Evolutionary conservation across 2,888 invertebrate genomes (phyloP).

Genomic region (Agrypnus murinus): DNA sequence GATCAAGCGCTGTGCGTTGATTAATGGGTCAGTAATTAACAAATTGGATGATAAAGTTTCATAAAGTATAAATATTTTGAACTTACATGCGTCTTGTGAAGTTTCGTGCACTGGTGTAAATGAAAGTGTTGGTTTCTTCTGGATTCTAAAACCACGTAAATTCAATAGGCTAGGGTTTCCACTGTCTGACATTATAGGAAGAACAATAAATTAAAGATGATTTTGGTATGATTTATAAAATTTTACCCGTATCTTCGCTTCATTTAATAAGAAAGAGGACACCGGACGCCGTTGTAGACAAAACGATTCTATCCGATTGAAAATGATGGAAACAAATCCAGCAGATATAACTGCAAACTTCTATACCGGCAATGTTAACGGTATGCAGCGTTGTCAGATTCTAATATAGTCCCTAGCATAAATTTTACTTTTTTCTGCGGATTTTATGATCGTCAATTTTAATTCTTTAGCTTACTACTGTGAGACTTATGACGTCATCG

Average conservation of each 20-base stretch:
- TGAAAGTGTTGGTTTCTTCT: constrained; percentile 74
- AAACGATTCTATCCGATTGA: not conserved
- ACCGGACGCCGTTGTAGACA: too few relatives aligned
- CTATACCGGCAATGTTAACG: too few relatives aligned
- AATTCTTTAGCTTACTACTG: too few relatives aligned
- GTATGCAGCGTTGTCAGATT: too few relatives aligned
- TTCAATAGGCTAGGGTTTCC: constrained; percentile 77
- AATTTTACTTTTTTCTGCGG: too few relatives aligned
- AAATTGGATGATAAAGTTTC: not conserved
- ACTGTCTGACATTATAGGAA: constrained; percentile 66
- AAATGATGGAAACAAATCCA: not conserved
- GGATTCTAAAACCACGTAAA: constrained; percentile 81
- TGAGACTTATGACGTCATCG: too few relatives aligned
- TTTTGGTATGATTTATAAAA: too few relatives aligned
- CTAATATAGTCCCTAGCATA: too few relatives aligned
- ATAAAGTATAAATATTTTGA: too few relatives aligned
- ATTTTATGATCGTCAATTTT: too few relatives aligned
- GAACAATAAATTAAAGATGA: not conserved
- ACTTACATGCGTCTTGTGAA: constrained; percentile 40
- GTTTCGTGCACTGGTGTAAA: constrained; percentile 57
- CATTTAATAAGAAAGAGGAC: too few relatives aligned
- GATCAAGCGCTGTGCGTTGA: constrained; percentile 26
- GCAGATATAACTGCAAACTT: not conserved
- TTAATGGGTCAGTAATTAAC: not conserved
- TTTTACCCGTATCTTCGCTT: too few relatives aligned